Conservation (phyloP, 2,888 invertebrate species). For the Elegia similella region DNA sequence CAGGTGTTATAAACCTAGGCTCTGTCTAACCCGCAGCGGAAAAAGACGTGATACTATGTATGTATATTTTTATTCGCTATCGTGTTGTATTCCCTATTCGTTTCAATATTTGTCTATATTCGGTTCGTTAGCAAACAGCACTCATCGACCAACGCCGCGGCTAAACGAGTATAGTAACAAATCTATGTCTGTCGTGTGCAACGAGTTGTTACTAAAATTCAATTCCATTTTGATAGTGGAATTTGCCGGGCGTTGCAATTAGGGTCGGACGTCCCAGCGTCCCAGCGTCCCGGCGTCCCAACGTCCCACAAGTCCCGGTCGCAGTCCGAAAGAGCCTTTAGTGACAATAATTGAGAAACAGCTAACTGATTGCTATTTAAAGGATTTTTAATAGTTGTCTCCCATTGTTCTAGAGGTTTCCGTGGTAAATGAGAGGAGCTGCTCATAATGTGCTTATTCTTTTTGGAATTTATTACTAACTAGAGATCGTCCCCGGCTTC, state of each 20-base stretch:
- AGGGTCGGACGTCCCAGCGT: conserved; percentile 19
- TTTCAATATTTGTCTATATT: conserved; percentile 3
- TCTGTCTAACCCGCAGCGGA: too few relatives aligned
- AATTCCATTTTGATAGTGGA: conserved; percentile 37
- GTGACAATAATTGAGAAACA: conserved; percentile 37
- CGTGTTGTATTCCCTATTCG: neutral
- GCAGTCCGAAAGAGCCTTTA: conserved; percentile 27
- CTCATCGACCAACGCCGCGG: conserved; percentile 4
- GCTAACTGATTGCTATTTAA: conserved; percentile 39
- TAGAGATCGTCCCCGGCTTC: too few relatives aligned
- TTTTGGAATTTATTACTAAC: neutral
- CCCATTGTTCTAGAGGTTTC: conserved; percentile 29
- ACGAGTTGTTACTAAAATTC: conserved; percentile 27
- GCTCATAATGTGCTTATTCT: neutral
- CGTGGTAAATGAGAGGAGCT: neutral
- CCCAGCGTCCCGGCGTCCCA: neutral
- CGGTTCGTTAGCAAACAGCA: conserved; percentile 1
- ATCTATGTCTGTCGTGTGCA: conserved; percentile 6
- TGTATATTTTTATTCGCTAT: neutral
- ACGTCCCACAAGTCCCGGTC: conserved; percentile 11
- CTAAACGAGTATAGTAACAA: conserved; percentile 2
- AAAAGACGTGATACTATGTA: too few relatives aligned
- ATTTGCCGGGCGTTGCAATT: conserved; percentile 34
- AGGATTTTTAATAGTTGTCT: conserved; percentile 39
- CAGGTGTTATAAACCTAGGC: too few relatives aligned